Percentiles rank a stretch among this genome's conserved stretches.
These are phyloP conservation scores for Leptinotarsa texana DNA, from an alignment of 1,140 invertebrate species.

Conservation along the genomic window DNA sequence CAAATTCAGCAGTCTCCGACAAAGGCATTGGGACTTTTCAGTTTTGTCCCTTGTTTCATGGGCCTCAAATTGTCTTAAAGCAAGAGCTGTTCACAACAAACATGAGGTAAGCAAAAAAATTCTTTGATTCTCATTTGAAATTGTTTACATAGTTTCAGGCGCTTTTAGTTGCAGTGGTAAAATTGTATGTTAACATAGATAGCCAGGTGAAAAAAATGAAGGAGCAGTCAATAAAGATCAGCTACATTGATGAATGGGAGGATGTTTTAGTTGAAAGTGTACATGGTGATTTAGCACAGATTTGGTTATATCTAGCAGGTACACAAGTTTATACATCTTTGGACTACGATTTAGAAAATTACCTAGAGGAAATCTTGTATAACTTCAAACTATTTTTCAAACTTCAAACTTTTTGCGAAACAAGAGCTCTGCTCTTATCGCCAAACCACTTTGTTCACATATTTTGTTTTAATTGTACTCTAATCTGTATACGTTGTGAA, in stretches of 20 bases:
- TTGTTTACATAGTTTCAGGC: constrained; percentile 21
- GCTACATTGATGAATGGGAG: constrained; percentile 64
- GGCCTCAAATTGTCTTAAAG: constrained; percentile 55
- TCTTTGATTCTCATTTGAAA: background rate
- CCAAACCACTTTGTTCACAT: no score
- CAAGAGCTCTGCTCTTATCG: no score
- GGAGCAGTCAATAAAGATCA: constrained; percentile 55
- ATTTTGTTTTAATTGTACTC: no score
- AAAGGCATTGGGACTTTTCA: constrained; percentile 68
- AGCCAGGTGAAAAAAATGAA: constrained; percentile 57
- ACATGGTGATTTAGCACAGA: constrained; percentile 58
- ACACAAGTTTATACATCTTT: constrained; percentile 6
- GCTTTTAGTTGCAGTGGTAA: constrained; percentile 9
- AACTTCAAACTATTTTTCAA: background rate
- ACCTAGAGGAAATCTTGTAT: no score
- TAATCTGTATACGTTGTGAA: constrained; percentile 6
- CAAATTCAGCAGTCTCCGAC: constrained; percentile 55
- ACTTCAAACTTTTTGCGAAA: no score
- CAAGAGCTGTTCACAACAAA: constrained; percentile 35
- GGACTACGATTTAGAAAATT: background rate
- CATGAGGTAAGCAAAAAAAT: constrained; percentile 33
- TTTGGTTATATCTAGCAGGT: constrained; percentile 58
- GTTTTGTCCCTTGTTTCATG: constrained; percentile 68
- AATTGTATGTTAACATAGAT: constrained; percentile 57
- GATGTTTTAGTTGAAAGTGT: constrained; percentile 61